phyloP scores from a whole-genome alignment of 2,797 vertebrate species.

The Ctenochaetus hawaiiensis region DNA sequence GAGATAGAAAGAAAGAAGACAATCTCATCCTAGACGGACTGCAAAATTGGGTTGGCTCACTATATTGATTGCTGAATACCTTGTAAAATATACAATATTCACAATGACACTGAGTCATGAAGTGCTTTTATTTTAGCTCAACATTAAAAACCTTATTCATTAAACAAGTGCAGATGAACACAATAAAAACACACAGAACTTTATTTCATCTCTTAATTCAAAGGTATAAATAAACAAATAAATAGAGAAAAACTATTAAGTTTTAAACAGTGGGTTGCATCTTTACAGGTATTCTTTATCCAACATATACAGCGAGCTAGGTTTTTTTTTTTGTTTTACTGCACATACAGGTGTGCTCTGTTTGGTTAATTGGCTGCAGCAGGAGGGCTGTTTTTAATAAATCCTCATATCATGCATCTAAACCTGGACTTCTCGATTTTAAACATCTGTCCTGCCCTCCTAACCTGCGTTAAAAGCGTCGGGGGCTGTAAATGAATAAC shows the following conservation, averaged over 20 bases:
- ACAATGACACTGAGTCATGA: constrained; percentile 19
- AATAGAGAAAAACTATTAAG: too few species aligned
- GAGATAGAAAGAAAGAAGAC: constrained; percentile 2
- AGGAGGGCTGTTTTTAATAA: too few species aligned
- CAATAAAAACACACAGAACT: neutral
- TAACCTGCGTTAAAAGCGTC: neutral
- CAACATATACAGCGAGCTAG: too few species aligned
- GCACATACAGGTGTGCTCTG: too few species aligned
- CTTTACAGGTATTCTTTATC: too few species aligned
- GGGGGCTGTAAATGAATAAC: neutral
- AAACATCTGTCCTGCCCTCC: neutral
- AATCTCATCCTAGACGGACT: constrained; percentile 21
- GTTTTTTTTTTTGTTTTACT: too few species aligned
- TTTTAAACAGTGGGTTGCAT: too few species aligned
- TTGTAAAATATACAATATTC: constrained; percentile 17
- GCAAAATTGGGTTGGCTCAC: constrained; percentile 15
- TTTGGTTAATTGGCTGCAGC: too few species aligned
- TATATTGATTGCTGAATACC: constrained; percentile 19
- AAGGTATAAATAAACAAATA: neutral
- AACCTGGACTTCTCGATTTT: too few species aligned
- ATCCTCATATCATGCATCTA: too few species aligned
- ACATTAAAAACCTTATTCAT: neutral
- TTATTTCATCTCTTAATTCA: neutral
- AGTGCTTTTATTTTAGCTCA: constrained; percentile 25
- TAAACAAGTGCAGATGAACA: neutral